These are phyloP conservation scores for Hydrophis major DNA, from an alignment of 2,797 vertebrate genomes.

Conservation along the genomic window DNA sequence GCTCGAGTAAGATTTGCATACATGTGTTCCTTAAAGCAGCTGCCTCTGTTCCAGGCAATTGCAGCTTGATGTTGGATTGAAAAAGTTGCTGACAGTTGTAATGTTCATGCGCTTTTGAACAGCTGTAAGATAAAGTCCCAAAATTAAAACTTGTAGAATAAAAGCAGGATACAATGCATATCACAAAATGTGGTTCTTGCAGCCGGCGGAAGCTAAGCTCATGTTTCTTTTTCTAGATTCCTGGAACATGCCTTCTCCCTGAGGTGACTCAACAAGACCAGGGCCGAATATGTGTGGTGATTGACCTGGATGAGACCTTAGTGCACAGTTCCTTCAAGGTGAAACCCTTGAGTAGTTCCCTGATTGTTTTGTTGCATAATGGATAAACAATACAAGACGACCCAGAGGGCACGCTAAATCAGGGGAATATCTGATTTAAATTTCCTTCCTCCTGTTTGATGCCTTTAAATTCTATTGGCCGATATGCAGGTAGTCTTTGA, in stretches of 20 bases:
- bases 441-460: neutral
- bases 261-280: constrained; percentile 81
- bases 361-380: neutral
- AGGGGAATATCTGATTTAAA: neutral
- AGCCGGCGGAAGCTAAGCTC: neutral
- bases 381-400: neutral
- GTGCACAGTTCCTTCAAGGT: constrained; percentile 91
- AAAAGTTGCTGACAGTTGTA: neutral
- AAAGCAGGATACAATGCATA: neutral
- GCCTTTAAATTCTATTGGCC: neutral
- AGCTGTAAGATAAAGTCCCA: neutral
- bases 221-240: constrained; percentile 67
- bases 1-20: neutral
- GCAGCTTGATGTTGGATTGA: neutral
- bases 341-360: constrained; percentile 9
- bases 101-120: neutral
- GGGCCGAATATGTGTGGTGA: constrained; percentile 86
- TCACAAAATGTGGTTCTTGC: neutral
- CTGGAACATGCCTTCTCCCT: constrained; percentile 80
- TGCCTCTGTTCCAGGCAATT: neutral
- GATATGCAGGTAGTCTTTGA: neutral
- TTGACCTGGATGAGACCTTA: constrained; percentile 87
- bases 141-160: neutral
- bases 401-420: neutral
- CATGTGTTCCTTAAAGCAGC: neutral